Evolutionary conservation across 1,140 invertebrate genomes (phyloP), one percentile per base, ranked within the genome.

Genomic region (Neuroterus valhalla): DNA sequence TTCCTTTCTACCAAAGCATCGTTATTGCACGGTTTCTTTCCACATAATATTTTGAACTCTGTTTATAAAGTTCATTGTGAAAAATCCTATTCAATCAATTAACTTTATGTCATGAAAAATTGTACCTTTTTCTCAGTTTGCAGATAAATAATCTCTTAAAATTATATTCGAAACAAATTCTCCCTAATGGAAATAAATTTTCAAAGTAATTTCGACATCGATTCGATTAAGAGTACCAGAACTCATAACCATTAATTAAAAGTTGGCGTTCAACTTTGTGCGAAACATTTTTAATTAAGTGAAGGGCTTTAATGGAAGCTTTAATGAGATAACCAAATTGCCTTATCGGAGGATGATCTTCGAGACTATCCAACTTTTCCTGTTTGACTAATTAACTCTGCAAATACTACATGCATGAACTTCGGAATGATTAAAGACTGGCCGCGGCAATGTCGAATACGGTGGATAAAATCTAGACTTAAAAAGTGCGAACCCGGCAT

Each of bases 241-340:
- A 31, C 55, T 62, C 55, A 62, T 62, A 62, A 62, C 55, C 55
- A 62, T 62, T 31, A 62, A 62, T 62, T 62, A 62, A 62, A 62
- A 62, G 8, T 8, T 38, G 26, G 31, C 21, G 55, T 23, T 31
- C 23, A 62, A 15, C 55, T 62, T 55, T 62, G 21, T 21, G 26
- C 23, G 14, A 62, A 1, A 11, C 23, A 14, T 62, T 62, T 62
- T 62, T 62, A 62, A 62, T 62, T 62, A 62, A 62, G 14, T n/a
- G 55, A 62, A 62, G 26, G 23, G 23, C n/a, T 62, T 62, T 23
- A 62, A 62, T 62, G 31, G 31, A 62, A 31, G 23, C 23, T 62
- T 62, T 38, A 62, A 62, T 62, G 55, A 62, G 55, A 62, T 62
- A 31, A 62, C 23, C 26, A 62, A 62, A 62, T 62, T 62, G 55